A percentile compares a stretch with the other conserved stretches of the same genome.
phyloP scores from a whole-genome alignment of 2,888 invertebrate species.

The Nomada hirtipes region DNA sequence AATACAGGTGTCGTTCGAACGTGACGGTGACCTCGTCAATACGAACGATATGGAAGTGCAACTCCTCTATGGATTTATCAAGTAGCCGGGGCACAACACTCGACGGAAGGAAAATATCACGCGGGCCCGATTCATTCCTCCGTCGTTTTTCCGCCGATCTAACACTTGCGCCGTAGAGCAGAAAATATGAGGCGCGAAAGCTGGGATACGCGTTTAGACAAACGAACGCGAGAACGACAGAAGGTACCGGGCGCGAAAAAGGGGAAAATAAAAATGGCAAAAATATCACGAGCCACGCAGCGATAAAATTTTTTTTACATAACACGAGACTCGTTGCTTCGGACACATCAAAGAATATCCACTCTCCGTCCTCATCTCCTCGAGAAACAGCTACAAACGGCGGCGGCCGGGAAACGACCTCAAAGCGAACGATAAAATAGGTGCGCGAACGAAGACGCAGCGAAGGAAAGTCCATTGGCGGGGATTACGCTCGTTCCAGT shows the following conservation, averaged over 20 bases:
- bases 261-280: not conserved
- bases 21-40: not conserved
- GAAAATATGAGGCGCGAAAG: not conserved
- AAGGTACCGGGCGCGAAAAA: not conserved
- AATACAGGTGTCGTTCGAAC: not conserved
- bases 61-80: constrained; percentile 9
- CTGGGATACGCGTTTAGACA: not conserved
- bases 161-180: not conserved
- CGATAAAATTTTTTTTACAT: constrained; percentile 19
- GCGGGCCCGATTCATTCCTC: too few species aligned
- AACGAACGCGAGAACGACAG: not conserved
- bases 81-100: not conserved
- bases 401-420: not conserved
- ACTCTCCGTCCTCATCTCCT: not conserved
- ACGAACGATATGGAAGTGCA: not conserved
- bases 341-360: constrained; percentile 22
- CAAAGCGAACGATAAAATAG: constrained; percentile 22
- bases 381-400: constrained; percentile 8
- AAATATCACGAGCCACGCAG: constrained; percentile 18
- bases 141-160: not conserved
- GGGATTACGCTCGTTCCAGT: constrained; percentile 32
- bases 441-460: not conserved
- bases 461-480: constrained; percentile 13
- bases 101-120: not conserved
- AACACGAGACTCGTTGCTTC: constrained; percentile 11